Conservation (phyloP, 2,797 vertebrate species). For the Sebastes nivosus region DNA sequence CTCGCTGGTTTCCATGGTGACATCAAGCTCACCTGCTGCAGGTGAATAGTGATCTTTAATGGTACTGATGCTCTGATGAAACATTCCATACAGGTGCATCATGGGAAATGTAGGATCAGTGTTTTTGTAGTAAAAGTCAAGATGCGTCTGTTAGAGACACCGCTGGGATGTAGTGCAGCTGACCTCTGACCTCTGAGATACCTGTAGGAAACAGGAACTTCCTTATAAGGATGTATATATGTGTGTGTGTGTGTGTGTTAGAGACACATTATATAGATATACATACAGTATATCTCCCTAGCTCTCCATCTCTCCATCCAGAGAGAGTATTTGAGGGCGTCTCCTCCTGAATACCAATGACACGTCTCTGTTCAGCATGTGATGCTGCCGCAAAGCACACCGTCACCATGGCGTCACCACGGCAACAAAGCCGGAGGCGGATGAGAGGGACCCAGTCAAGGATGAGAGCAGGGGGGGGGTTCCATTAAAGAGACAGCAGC, state of each 20-base stretch:
- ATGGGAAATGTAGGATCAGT: background rate
- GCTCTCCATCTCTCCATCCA: background rate
- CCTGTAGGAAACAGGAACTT: background rate
- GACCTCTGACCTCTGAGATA: background rate
- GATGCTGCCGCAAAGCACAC: conserved; percentile 59
- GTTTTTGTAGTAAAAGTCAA: background rate
- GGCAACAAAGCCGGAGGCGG: conserved; percentile 59
- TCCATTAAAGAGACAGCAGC: background rate
- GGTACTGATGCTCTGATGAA: background rate
- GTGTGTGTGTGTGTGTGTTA: background rate
- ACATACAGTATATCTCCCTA: background rate
- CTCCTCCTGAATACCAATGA: conserved; percentile 65
- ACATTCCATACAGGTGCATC: background rate
- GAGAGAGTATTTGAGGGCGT: conserved; percentile 6
- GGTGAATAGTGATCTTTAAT: conserved; percentile 55
- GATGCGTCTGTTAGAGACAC: no score
- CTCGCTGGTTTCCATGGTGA: conserved; percentile 68
- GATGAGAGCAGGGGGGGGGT: background rate
- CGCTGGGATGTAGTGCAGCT: no score
- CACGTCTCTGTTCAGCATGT: conserved; percentile 39
- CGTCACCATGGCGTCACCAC: conserved; percentile 40
- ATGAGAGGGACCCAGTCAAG: conserved; percentile 50
- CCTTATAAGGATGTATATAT: background rate
- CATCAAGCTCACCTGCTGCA: conserved; percentile 69
- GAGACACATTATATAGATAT: background rate